Base-by-base conservation (phyloP, 2,888 invertebrate genomes). In the Gastrophysa polygoni region DNA sequence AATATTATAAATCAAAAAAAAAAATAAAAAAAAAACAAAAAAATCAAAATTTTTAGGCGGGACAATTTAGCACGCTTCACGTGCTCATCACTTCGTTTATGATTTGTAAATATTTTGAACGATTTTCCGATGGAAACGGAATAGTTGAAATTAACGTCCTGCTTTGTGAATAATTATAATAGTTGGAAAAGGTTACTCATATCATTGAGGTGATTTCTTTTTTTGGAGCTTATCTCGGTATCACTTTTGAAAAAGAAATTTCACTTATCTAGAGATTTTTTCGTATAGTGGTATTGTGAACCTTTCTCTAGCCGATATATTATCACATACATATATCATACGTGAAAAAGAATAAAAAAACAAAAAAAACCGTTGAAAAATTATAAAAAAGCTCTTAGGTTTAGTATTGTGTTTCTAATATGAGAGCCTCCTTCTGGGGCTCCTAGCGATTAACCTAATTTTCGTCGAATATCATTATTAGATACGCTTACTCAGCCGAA, bases 401-500 rank as follows among this genome's bases (percentile, higher is more conserved):
- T 66, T 69, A 68, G 68, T 66, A 66, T 65, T 61, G 64, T 64
- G 62, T 71, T 70, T 66, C 64, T 64, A 61, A 68, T 65, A 68
- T 61, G 55, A 57, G 57, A 59, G 66, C 64, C 59, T 62, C 57
- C 59, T 47, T 46, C 17, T n/a, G n/a, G n/a, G 58, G 50, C 57
- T 52, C 62, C 52, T 59, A 66, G 63, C 47, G 54, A 34, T 58
- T 14, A 60, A 51, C 57, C n/a, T 55, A 24, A 32, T 63, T 59
- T 63, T 57, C 34, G 54, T 57, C 17, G 44, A 61, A 50, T 16
- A 38, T 43, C 32, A 54, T 57, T 34, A 51, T 54, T 58, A 61
- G 38, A 56, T 14, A 29, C 48, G 50, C 52, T 16, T 50, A 18
- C 34, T 24, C 58, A 34, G 16, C 21, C 6, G n/a, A 7, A 44